phyloP scores from a whole-genome alignment of 2,888 invertebrate species.

The Amphipyra tragopoginis region DNA sequence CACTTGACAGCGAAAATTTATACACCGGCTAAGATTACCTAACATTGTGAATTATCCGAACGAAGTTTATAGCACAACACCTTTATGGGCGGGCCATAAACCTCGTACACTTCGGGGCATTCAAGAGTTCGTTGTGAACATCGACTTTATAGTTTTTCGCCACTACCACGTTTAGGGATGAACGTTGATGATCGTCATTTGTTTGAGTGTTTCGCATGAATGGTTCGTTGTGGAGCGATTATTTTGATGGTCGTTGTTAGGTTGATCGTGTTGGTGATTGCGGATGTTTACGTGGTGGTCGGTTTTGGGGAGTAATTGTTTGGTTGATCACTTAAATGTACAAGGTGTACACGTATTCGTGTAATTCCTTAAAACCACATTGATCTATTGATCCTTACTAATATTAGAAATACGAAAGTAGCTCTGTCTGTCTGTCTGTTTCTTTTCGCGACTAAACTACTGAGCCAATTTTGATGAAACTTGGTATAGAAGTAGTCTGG shows the following conservation, averaged over 20 bases:
- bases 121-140: slow-evolving; percentile 52
- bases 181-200: slow-evolving; percentile 36
- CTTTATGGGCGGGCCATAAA: slow-evolving; percentile 66
- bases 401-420: too few species aligned
- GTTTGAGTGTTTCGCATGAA: slow-evolving; percentile 33
- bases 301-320: slow-evolving; percentile 1
- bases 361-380: too few species aligned
- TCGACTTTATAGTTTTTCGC: slow-evolving; percentile 21
- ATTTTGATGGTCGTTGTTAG: slow-evolving; percentile 34
- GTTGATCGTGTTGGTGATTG: slow-evolving; percentile 23
- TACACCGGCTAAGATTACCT: slow-evolving; percentile 40
- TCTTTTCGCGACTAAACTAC: too few species aligned
- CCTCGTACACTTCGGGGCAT: slow-evolving; percentile 57
- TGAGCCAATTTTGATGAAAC: too few species aligned
- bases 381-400: too few species aligned
- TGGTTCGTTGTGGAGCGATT: slow-evolving; percentile 30
- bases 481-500: too few species aligned
- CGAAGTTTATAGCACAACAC: slow-evolving; percentile 52
- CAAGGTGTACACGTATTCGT: too few species aligned
- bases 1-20: slow-evolving; percentile 42
- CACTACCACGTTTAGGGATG: slow-evolving; percentile 5
- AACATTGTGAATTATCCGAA: slow-evolving; percentile 46
- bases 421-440: too few species aligned
- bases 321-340: slow-evolving; percentile 4
- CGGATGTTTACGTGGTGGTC: not conserved